Base-by-base conservation (phyloP, 1,140 invertebrate genomes). In the Adoxophyes honmai region DNA sequence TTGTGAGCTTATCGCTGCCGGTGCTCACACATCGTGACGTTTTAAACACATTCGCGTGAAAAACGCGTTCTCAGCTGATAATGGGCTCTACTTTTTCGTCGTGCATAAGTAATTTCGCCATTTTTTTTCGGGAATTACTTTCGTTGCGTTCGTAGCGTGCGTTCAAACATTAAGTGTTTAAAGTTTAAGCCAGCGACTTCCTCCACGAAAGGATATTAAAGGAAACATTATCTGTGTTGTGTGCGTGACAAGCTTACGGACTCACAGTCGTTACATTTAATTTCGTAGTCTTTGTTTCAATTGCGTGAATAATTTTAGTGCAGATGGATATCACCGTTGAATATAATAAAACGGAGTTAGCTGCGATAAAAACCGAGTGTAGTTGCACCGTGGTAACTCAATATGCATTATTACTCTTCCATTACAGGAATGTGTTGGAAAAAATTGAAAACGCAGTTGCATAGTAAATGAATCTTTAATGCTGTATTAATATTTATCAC, bases 401-500 rank as follows among this genome's bases (percentile, higher is more conserved):
- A 18, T 48, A 48, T 48, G 42, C 42, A 48, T 48, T 48, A 48
- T 48, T 48, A 28, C 42, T 48, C 16, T 48, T 48, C 42, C 42
- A 48, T 48, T 48, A 48, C 42, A 48, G 42, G 42, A 48, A 48
- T 48, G 42, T n/a, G 18, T 48, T 28, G 18, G 42, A 48, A 48
- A 48, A 48, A 48, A 33, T 48, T 52, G 33, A 52, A 56, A 52
- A 56, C 35, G 18, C 38, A 55, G 36, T 75, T 73, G 72, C 68
- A 73, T 73, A 78, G 60, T 56, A 70, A 75, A 74, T 58, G 68
- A 66, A 69, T 48, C 42, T 48, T 33, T 48, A 75, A 68, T 75
- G 68, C 51, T 53, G 68, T 74, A 78, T 78, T 78, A 79, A 80
- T 76, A 75, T 73, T 67, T 73, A 81, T 86, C 78, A 80, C 81